These are phyloP conservation scores for Drosophila nigricruria DNA, from an alignment of 2,888 invertebrate genomes.

Conservation along the genomic window DNA sequence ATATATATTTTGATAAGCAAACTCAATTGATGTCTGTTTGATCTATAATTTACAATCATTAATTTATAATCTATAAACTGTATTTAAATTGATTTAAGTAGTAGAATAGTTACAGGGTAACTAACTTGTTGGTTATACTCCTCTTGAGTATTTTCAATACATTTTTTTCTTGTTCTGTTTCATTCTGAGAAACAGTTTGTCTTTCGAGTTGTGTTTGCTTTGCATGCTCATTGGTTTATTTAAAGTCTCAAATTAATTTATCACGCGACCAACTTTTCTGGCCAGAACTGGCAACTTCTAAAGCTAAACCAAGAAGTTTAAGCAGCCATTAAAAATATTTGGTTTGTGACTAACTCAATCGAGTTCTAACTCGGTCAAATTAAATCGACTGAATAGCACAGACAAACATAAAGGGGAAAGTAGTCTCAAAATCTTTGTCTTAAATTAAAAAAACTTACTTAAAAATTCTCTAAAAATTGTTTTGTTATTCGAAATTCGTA, in stretches of 20 bases:
- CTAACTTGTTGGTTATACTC: neutral
- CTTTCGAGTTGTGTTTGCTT: slow-evolving; percentile 36
- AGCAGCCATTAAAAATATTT: slow-evolving; percentile 19
- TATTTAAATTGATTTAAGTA: neutral
- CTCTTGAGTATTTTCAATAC: neutral
- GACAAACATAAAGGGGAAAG: neutral
- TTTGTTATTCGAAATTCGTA: neutral
- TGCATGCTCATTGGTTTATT: slow-evolving; percentile 59
- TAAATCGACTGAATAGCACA: neutral
- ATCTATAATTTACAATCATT: neutral
- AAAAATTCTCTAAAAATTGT: too few species aligned
- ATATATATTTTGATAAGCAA: too few species aligned
- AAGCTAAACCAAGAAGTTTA: slow-evolving; percentile 19
- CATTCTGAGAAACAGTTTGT: slow-evolving; percentile 54
- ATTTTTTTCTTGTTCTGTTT: slow-evolving; percentile 37
- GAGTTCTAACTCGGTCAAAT: neutral
- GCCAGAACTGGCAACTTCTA: slow-evolving; percentile 33
- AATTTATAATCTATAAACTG: neutral
- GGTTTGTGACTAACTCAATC: neutral
- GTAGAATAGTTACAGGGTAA: neutral
- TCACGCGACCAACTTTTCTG: slow-evolving; percentile 59
- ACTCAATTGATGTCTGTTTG: too few species aligned
- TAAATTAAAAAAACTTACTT: neutral
- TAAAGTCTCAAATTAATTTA: slow-evolving; percentile 73
- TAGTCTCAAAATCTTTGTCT: neutral